Conservation (phyloP, 2,113 vertebrate genomes). For the Hemiprocne comata region DNA sequence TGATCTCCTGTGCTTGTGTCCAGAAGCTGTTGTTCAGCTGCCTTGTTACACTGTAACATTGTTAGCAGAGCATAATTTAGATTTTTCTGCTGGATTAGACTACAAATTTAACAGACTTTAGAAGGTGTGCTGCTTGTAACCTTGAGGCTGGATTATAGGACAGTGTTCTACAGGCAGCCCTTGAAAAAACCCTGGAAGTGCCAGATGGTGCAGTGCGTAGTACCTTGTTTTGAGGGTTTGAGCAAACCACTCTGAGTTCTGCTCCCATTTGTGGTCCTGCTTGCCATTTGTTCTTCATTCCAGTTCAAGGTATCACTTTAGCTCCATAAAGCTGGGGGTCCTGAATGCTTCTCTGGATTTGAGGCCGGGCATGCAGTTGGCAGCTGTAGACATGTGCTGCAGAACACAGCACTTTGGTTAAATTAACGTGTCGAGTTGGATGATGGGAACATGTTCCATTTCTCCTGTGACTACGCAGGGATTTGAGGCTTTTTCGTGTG, state of each 20-base stretch:
- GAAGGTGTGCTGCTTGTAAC: neutral
- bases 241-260: neutral
- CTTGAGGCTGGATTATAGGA: neutral
- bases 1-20: neutral
- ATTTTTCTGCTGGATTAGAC: neutral
- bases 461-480: accelerated
- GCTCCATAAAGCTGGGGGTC: neutral
- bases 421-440: accelerated
- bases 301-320: neutral
- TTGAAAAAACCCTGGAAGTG: neutral
- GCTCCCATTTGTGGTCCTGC: neutral
- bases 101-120: neutral
- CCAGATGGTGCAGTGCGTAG: neutral
- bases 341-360: neutral
- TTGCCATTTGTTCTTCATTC: neutral
- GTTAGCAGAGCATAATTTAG: neutral
- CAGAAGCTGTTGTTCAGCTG: neutral
- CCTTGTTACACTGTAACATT: neutral
- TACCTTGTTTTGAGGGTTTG: neutral
- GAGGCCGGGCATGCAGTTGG: neutral
- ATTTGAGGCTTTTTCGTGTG: neutral
- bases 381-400: neutral
- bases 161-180: neutral
- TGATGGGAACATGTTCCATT: neutral
- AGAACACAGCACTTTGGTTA: neutral